Evolutionary conservation across 2,888 invertebrate species (phyloP).

Genomic region (Penaeus monodon): DNA sequence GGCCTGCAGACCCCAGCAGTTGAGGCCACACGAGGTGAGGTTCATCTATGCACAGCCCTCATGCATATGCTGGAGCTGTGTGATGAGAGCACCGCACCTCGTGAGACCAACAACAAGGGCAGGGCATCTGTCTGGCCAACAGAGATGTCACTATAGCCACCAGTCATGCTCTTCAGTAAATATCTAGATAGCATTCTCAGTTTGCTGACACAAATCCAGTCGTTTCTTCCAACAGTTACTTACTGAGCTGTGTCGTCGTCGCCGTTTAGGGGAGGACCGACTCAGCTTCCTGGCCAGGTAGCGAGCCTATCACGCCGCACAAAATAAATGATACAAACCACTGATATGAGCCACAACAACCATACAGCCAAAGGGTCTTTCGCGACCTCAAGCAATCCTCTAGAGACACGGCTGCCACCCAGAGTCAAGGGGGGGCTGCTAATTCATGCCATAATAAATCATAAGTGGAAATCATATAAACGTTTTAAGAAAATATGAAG

Average conservation of each 20-base stretch:
- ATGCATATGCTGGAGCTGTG: no score
- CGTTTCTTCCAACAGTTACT: constrained; percentile 37
- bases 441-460: no score
- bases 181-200: constrained; percentile 52
- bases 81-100: background rate
- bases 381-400: background rate
- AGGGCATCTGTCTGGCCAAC: constrained; percentile 1
- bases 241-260: constrained; percentile 60
- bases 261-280: constrained; percentile 61
- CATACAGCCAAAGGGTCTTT: constrained; percentile 12
- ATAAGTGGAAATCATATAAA: no score
- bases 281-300: constrained; percentile 63
- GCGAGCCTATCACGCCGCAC: constrained; percentile 58
- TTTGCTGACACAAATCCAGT: constrained; percentile 47
- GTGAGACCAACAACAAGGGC: background rate
- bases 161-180: constrained; percentile 49
- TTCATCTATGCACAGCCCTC: background rate
- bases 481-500: no score
- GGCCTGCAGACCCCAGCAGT: constrained; percentile 9
- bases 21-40: constrained; percentile 8
- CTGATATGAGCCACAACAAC: constrained; percentile 27
- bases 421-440: no score
- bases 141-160: constrained; percentile 41
- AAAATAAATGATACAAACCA: constrained; percentile 46
- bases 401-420: no score